Evolutionary conservation across 2,113 vertebrate species (phyloP).

Genomic region (Oostethus manadensis): DNA sequence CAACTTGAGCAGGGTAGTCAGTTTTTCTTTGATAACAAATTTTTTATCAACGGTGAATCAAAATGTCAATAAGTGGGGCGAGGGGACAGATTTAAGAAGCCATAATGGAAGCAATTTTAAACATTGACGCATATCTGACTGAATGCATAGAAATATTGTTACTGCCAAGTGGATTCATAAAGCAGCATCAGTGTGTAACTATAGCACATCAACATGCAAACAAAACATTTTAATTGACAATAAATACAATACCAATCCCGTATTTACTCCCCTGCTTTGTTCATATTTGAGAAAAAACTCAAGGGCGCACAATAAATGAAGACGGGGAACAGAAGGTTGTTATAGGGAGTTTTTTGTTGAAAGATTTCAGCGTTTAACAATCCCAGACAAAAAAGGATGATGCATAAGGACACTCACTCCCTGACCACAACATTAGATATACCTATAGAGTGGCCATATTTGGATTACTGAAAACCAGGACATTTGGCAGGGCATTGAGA

Average conservation of each 20-base stretch:
- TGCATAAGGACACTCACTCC: no score
- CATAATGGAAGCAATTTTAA: constrained; percentile 9
- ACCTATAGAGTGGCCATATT: no score
- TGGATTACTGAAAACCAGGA: no score
- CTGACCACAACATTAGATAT: no score
- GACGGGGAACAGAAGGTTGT: constrained; percentile 41
- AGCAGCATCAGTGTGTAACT: constrained; percentile 20
- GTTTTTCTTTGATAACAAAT: constrained; percentile 18
- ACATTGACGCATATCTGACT: constrained; percentile 7
- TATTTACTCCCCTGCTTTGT: no score
- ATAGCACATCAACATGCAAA: background rate
- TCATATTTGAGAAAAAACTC: constrained; percentile 31
- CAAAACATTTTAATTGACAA: no score
- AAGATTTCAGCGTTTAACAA: no score
- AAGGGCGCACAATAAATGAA: constrained; percentile 50
- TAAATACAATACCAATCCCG: constrained; percentile 2
- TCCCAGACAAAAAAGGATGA: no score
- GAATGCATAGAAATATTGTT: constrained; percentile 1
- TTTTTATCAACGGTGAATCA: constrained; percentile 19
- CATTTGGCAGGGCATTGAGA: no score
- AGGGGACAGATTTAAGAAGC: background rate
- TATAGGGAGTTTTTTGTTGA: no score
- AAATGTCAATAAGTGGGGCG: constrained; percentile 38
- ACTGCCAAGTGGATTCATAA: constrained; percentile 17
- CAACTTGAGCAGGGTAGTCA: constrained; percentile 30